Base-by-base conservation (phyloP, 1,140 invertebrate species). In the Atta cephalotes region DNA sequence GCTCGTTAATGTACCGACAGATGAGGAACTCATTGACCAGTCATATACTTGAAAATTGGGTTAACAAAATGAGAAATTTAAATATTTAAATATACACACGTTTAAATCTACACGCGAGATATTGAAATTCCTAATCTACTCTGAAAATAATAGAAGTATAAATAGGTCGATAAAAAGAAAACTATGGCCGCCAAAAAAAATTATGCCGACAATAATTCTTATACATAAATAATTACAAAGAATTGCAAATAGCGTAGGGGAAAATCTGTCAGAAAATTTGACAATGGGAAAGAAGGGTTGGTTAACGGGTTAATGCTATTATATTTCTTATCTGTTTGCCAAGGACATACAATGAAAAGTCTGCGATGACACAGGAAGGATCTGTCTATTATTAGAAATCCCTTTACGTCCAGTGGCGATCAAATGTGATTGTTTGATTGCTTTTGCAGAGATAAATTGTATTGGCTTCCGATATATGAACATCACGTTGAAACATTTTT, bases 291-390 rank as follows among this genome's bases (percentile, higher is more conserved):
- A 39, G 65, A 45, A 9, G 21, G 28, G 25, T 84, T 45, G 80
- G 56, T 45, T 9, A 84, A 76, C 21, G 28, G 70, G 39, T 35
- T 84, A 62, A 82, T 72, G 16, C 10, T 62, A 60, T 16, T 39
- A 18, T 45, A 7, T 49, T 25, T 65, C 25, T 28, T 56, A 81
- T 81, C 79, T n/a, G 35, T 71, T 82, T 49, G 21, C 25, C 5
- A 16, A 76, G 21, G 49, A 51, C 21, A 49, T 68, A 81, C n/a
- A 31, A 45, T 21, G 31, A 56, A 35, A 81, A 58, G 39, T 70
- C 51, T 51, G 28, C 9, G 51, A 56, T 70, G 51, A 35, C 18
- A 49, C 12, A 51, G 45, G 7, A 81, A 81, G 45, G n/a, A 80
- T 25, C 7, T 53, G 1, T 66, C 12, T n/a, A 49, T 58, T 71